Evolutionary conservation across 2,113 vertebrate species (phyloP).

Genomic region (Tautogolabrus adspersus): DNA sequence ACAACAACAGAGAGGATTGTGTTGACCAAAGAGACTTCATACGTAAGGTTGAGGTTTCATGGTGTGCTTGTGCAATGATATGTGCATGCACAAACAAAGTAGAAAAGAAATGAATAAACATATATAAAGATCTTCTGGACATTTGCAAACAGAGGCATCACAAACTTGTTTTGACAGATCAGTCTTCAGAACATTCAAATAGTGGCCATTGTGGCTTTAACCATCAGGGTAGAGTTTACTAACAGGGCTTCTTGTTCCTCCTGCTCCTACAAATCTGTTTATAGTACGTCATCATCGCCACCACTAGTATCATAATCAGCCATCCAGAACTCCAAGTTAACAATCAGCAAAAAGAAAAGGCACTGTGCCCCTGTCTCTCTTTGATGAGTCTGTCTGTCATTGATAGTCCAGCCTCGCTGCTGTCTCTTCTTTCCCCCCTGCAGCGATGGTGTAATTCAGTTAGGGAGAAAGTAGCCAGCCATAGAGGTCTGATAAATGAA

Average conservation of each 20-base stretch:
- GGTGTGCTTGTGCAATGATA: slow-evolving; percentile 26
- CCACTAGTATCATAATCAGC: not conserved
- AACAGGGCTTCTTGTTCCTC: slow-evolving; percentile 31
- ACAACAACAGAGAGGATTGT: slow-evolving; percentile 25
- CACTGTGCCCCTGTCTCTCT: not conserved
- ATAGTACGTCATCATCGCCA: not conserved
- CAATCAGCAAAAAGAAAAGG: slow-evolving; percentile 27
- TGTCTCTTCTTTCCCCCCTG: slow-evolving; percentile 59
- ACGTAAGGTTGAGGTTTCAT: slow-evolving; percentile 48
- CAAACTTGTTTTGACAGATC: slow-evolving; percentile 49
- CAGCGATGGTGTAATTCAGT: slow-evolving; percentile 67
- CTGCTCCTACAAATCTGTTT: slow-evolving; percentile 24
- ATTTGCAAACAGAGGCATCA: slow-evolving; percentile 28
- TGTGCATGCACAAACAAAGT: slow-evolving; percentile 20
- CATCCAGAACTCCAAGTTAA: slow-evolving; percentile 20
- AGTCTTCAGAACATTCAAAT: slow-evolving; percentile 45
- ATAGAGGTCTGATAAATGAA: slow-evolving; percentile 30
- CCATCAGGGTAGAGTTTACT: slow-evolving; percentile 48
- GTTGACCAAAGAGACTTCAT: slow-evolving; percentile 21
- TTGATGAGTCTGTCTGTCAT: slow-evolving; percentile 48
- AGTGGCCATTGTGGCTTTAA: slow-evolving; percentile 50
- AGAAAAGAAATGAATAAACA: slow-evolving; percentile 26
- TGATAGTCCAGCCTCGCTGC: slow-evolving; percentile 46
- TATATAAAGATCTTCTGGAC: slow-evolving; percentile 3
- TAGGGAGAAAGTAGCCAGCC: slow-evolving; percentile 61